phyloP scores from a whole-genome alignment of 2,797 vertebrate genomes.

The Nyctibius grandis region DNA sequence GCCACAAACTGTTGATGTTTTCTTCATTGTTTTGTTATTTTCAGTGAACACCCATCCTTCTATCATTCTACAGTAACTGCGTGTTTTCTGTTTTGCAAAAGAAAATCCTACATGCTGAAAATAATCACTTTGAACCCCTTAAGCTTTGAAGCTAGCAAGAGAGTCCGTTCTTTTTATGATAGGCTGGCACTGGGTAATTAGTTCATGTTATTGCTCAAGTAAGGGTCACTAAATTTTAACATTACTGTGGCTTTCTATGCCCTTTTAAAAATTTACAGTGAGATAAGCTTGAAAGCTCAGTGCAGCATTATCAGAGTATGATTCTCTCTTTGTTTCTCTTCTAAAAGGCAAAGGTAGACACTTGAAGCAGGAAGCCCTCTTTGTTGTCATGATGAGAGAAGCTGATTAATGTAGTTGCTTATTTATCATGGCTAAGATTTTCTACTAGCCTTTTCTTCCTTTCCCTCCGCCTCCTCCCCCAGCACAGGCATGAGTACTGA shows the following conservation, averaged over 20 bases:
- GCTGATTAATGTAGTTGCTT: not conserved
- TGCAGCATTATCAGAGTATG: not conserved
- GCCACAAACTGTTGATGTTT: not conserved
- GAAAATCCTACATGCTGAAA: not conserved
- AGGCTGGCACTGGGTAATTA: not conserved
- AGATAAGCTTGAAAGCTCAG: not conserved
- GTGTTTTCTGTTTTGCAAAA: not conserved
- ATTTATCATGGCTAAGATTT: not conserved
- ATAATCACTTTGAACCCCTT: not conserved
- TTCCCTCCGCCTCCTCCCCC: fast-evolving
- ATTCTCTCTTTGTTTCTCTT: not conserved
- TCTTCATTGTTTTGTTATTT: not conserved
- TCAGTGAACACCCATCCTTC: not conserved
- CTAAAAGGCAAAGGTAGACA: not conserved
- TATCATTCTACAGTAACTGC: not conserved
- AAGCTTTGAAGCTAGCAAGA: not conserved
- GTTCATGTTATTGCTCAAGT: not conserved
- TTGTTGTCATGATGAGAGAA: not conserved
- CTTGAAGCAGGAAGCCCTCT: not conserved
- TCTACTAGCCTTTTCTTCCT: not conserved
- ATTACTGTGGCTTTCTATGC: not conserved
- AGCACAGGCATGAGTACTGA: not conserved
- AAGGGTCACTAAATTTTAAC: not conserved
- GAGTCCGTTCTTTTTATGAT: not conserved
- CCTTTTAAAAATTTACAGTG: not conserved